These are phyloP conservation scores for Melitaea cinxia DNA, from an alignment of 1,140 invertebrate species.

Conservation along the genomic window DNA sequence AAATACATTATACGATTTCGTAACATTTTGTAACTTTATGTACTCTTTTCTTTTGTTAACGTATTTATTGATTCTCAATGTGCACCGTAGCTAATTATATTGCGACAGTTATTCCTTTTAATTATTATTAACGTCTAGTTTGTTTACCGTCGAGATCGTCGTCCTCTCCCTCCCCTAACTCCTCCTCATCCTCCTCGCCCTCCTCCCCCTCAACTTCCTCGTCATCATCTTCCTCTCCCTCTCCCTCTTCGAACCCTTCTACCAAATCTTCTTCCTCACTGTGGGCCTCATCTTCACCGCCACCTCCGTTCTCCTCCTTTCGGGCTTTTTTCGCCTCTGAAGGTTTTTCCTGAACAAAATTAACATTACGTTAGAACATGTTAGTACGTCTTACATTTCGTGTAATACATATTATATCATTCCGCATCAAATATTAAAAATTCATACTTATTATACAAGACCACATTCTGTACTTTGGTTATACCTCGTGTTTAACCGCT, in stretches of 20 bases:
- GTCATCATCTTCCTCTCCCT: constrained; percentile 81
- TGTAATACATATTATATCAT: no score
- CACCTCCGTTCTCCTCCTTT: constrained; percentile 88
- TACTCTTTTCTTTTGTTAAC: background rate
- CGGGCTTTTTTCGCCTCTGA: constrained; percentile 89
- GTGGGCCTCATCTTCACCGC: constrained; percentile 83
- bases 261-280: constrained; percentile 85
- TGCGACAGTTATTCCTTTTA: no score
- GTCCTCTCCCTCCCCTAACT: constrained; percentile 85
- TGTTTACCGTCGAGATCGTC: constrained; percentile 84
- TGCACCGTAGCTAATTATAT: no score
- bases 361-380: background rate
- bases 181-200: constrained; percentile 86
- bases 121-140: no score
- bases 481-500: background rate
- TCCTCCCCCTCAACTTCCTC: constrained; percentile 83
- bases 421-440: no score
- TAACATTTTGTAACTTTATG: background rate
- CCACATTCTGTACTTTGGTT: constrained; percentile 1
- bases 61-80: no score
- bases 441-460: no score
- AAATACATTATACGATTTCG: background rate
- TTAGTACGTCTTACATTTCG: no score
- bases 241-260: constrained; percentile 78
- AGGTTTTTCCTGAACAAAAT: constrained; percentile 83